Evolutionary conservation across 2,797 vertebrate genomes (phyloP).

Genomic region (Avahi laniger): DNA sequence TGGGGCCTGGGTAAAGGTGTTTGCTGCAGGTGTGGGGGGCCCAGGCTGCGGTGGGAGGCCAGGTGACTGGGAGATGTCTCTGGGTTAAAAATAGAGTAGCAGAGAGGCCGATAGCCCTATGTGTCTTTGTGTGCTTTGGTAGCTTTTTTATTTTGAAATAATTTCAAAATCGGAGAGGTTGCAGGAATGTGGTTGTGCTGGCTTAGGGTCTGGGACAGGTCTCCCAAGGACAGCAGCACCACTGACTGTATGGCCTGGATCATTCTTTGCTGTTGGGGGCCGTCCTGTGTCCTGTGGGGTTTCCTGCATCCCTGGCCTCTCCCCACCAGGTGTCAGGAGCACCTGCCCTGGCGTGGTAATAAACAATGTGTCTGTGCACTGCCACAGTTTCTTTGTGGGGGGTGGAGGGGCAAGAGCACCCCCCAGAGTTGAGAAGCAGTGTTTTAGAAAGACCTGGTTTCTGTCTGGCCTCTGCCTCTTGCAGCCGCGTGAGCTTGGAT

Average conservation of each 20-base stretch:
- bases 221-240: not conserved
- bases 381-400: too few species aligned
- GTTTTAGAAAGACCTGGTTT: not conserved
- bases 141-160: not conserved
- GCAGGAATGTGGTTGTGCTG: not conserved
- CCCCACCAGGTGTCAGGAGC: not conserved
- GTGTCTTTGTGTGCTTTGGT: not conserved
- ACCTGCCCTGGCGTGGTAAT: accelerated
- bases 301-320: not conserved
- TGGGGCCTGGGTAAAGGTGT: not conserved
- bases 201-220: not conserved
- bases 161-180: not conserved
- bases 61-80: not conserved
- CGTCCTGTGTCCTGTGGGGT: not conserved
- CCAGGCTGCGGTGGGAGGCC: not conserved
- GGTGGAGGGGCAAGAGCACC: accelerated
- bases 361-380: not conserved
- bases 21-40: not conserved
- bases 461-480: not conserved
- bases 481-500: not conserved
- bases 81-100: not conserved
- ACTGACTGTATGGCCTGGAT: accelerated
- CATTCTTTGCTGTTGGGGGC: not conserved
- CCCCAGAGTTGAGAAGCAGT: not conserved
- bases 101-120: not conserved